phyloP scores from a whole-genome alignment of 2,113 vertebrate genomes.

The Donacobius atricapilla region DNA sequence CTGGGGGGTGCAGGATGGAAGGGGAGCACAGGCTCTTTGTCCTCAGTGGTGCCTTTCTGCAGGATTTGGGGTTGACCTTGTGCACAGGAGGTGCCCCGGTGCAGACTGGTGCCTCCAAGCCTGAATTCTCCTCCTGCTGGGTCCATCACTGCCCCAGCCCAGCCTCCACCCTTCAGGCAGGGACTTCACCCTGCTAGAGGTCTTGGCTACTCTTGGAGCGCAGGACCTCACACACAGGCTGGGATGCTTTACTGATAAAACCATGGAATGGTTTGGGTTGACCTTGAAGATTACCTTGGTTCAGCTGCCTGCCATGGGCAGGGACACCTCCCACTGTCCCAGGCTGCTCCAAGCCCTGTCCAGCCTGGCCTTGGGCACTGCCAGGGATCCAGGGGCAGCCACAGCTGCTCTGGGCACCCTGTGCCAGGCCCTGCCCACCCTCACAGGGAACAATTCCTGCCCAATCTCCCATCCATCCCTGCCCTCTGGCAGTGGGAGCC shows the following conservation, averaged over 20 bases:
- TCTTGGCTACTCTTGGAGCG: not conserved
- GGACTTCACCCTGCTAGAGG: too few relatives aligned
- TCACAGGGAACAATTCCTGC: not conserved
- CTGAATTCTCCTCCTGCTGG: not conserved
- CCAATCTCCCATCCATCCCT: not conserved
- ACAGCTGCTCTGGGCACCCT: not conserved
- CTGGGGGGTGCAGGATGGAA: not conserved
- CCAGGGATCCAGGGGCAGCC: not conserved
- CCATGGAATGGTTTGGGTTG: not conserved
- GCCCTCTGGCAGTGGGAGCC: not conserved
- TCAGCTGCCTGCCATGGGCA: not conserved
- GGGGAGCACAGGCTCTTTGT: too few relatives aligned
- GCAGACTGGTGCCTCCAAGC: not conserved
- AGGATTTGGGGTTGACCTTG: fast-evolving
- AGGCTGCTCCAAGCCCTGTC: not conserved
- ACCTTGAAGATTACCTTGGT: not conserved
- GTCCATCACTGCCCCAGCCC: not conserved
- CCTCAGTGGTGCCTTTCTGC: not conserved
- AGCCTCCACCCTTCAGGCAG: not conserved
- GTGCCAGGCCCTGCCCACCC: not conserved
- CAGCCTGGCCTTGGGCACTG: not conserved
- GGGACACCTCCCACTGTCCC: not conserved
- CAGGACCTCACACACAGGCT: not conserved
- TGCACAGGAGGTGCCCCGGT: fast-evolving
- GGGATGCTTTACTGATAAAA: not conserved